These are phyloP conservation scores for Trachymyrmex septentrionalis DNA, from an alignment of 1,140 invertebrate genomes.

Conservation along the genomic window DNA sequence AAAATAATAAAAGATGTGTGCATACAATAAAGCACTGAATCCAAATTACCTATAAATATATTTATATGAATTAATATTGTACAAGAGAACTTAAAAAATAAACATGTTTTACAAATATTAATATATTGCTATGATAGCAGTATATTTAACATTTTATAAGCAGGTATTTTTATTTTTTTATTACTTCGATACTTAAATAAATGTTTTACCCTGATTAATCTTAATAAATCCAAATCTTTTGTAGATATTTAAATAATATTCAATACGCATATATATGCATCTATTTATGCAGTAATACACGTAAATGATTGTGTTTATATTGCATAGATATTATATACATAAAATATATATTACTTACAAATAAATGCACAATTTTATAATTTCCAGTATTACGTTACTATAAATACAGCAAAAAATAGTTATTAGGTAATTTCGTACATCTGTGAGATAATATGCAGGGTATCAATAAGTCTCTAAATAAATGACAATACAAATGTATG, in stretches of 20 bases:
- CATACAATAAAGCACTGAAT: slow-evolving; percentile 19
- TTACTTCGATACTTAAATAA: slow-evolving; percentile 22
- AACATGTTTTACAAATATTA: slow-evolving; percentile 23
- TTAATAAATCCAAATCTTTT: slow-evolving; percentile 47
- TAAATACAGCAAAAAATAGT: slow-evolving; percentile 21
- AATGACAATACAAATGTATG: slow-evolving; percentile 10
- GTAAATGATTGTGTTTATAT: slow-evolving; percentile 37
- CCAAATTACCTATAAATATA: slow-evolving; percentile 29
- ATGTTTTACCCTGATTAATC: slow-evolving; percentile 17
- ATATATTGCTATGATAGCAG: neutral
- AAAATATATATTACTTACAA: slow-evolving; percentile 54
- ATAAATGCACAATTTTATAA: slow-evolving; percentile 36
- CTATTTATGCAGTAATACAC: slow-evolving; percentile 49
- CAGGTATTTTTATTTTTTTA: slow-evolving; percentile 22
- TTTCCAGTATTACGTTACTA: neutral
- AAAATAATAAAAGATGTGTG: slow-evolving; percentile 27
- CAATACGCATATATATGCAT: slow-evolving; percentile 37
- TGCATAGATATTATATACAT: slow-evolving; percentile 60
- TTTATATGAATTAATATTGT: slow-evolving; percentile 29
- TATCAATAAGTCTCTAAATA: neutral
- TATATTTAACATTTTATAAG: slow-evolving; percentile 24
- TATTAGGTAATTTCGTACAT: slow-evolving; percentile 16
- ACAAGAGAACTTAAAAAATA: slow-evolving; percentile 31
- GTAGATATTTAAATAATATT: slow-evolving; percentile 40
- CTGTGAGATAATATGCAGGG: slow-evolving; percentile 22